Percentiles rank a stretch among this genome's conserved stretches.
Evolutionary conservation across 2,113 vertebrate species (phyloP).

Genomic region (Oncorhynchus gorbuscha): DNA sequence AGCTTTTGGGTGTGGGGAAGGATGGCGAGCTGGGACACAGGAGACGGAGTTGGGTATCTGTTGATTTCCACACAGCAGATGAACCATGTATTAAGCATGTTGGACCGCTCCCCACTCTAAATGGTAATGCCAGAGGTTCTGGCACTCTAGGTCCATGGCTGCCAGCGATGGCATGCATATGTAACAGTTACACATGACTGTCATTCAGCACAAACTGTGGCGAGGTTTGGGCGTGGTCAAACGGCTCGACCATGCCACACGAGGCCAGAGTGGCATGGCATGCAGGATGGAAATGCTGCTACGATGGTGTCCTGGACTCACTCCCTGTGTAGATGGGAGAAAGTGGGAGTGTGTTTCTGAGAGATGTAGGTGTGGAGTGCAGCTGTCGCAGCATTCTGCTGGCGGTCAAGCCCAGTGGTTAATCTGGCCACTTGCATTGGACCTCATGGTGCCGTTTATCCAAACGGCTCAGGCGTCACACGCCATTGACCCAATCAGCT

Average conservation of each 20-base stretch:
- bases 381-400: conserved; percentile 48
- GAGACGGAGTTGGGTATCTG: conserved; percentile 4
- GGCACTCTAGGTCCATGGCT: not conserved
- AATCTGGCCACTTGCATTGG: conserved; percentile 54
- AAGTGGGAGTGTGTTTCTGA: conserved; percentile 5
- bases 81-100: conserved; percentile 41
- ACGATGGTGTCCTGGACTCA: no score
- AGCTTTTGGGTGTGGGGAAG: conserved; percentile 39
- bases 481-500: conserved; percentile 55
- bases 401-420: conserved; percentile 24
- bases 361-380: conserved; percentile 16
- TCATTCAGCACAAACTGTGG: not conserved
- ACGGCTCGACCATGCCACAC: not conserved
- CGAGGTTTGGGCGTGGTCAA: not conserved
- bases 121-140: conserved; percentile 57
- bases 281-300: not conserved
- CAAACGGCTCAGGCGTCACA: conserved; percentile 52
- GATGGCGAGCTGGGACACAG: conserved; percentile 36
- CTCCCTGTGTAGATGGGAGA: not conserved
- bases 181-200: not conserved
- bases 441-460: conserved; percentile 55
- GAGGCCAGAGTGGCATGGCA: not conserved
- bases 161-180: not conserved
- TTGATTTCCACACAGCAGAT: conserved; percentile 31
- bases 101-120: conserved; percentile 61